Evolutionary conservation across 2,113 vertebrate genomes (phyloP), one percentile per base, ranked within the genome.

Genomic region (Haliaeetus leucogaster): DNA sequence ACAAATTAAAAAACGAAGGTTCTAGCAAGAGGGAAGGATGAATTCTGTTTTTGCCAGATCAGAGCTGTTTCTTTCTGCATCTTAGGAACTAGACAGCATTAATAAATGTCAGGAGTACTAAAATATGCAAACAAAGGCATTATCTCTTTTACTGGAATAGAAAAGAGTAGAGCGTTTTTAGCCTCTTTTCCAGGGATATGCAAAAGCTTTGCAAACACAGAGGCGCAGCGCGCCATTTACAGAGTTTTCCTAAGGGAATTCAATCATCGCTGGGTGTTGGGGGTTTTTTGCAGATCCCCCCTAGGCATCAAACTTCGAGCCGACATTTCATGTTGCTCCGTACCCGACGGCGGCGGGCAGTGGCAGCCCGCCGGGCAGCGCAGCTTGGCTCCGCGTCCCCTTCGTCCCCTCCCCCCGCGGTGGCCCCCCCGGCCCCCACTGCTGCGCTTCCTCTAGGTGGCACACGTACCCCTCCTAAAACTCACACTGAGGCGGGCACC

Each of bases 371-470:
- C 6, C 5, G 40, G 16, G 17, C 23, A 27, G 63, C 16, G 18
- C 40, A 17, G 32, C 3, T 27, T 16, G 26, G 26, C 50, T 27
- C 50, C 15, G 5, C 26, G 26, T 16, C 50, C 50, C 50, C 50
- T 26, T 52, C 26, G 4, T 14, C 22, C 27, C 3, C 2, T 16
- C 48, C 55, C 6, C 9, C 26, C 15, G 16, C 50, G 50, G 25
- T 10, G 50, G 16, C 3, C 4, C 11, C 21, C 12, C 36, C 16
- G 7, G 10, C 8, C 19, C 15, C 5, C 21, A 15, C 9, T 9
- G 50, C 70, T 6, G 5, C 9, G 3, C 36, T 70, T 89, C 96
- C 94, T 97, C 95, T 96, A 95, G 92, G 58, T 90, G 95, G 88
- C 92, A 93, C 63, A 80, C 71, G 52, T 7, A 38, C 23, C 29